Base-by-base conservation (phyloP, 2,113 vertebrate species). In the Rhinoderma darwinii region DNA sequence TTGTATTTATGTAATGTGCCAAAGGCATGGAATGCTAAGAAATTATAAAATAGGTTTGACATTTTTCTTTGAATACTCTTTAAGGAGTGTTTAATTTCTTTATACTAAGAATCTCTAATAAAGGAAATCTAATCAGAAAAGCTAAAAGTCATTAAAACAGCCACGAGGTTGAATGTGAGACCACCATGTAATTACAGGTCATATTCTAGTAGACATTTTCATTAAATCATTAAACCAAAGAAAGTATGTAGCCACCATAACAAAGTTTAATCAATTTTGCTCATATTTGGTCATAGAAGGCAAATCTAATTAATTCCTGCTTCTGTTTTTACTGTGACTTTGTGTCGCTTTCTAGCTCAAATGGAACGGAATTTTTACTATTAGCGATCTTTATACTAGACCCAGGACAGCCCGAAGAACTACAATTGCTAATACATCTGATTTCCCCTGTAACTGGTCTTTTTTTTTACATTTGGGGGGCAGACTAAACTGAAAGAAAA, bases 121-220 rank as follows among this genome's bases (percentile, higher is more conserved):
- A 22, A 43, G 27, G 1, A 74, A 41, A 43, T 43, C 20, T 14
- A 43, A 27, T 75, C 39, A 75, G 12, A 12, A 12, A 27, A 27
- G 22, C 41, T 41, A 41, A 9, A 47, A 44, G 5, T 7, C 22
- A 75, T 47, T 75, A 72, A 7, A 78, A 51, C 18, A 54, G 27
- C 74, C 25, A 32, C 1, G 17, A 51, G 75, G 27, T 37, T 78
- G 6, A 17, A 17, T 30, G 30, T 76, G 17, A 32, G 27, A 51
- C 47, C n/a, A 5, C 18, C 44, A 78, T 51, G 41, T 77, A 77
- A 77, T 63, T 81, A 68, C n/a, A 47, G 39, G 59, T 82, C 61
- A 50, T 12, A 41, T 37, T 72, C 68, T 41, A 41, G 8, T 17
- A 72, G 39, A 50, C 47, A 27, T 68, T 43, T 82, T 61, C 50